These are phyloP conservation scores for Aricia agestis DNA, from an alignment of 1,140 invertebrate species.

Conservation along the genomic window DNA sequence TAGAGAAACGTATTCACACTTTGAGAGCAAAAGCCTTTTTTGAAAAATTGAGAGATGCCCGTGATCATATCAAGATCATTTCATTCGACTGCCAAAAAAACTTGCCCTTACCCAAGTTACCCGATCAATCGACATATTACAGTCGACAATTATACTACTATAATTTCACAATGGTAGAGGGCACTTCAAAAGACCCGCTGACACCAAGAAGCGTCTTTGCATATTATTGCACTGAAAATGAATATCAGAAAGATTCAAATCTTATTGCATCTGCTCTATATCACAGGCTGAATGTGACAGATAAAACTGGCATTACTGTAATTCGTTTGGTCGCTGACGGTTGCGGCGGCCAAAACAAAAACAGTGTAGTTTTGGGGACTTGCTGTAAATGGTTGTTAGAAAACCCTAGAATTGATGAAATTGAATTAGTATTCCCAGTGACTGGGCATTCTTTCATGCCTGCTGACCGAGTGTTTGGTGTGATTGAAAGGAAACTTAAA, in stretches of 20 bases:
- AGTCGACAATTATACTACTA: slow-evolving; percentile 34
- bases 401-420: slow-evolving; percentile 21
- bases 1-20: slow-evolving; percentile 24
- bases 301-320: slow-evolving; percentile 19
- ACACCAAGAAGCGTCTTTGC: slow-evolving; percentile 19
- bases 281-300: slow-evolving; percentile 21
- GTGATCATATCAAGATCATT: slow-evolving; percentile 19
- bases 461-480: slow-evolving; percentile 29
- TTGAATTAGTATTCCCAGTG: slow-evolving; percentile 36
- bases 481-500: slow-evolving; percentile 26
- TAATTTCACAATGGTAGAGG: slow-evolving; percentile 32
- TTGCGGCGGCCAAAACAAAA: slow-evolving; percentile 41
- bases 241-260: slow-evolving; percentile 31
- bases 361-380: slow-evolving; percentile 33
- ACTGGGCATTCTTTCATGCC: slow-evolving; percentile 38
- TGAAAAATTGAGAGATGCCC: slow-evolving; percentile 20
- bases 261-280: slow-evolving; percentile 31
- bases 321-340: slow-evolving; percentile 38
- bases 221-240: slow-evolving; percentile 32
- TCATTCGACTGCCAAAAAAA: slow-evolving; percentile 35
- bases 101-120: slow-evolving; percentile 28
- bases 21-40: slow-evolving; percentile 29
- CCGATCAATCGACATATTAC: slow-evolving; percentile 36
- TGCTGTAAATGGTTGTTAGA: slow-evolving; percentile 29
- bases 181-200: slow-evolving; percentile 28